Evolutionary conservation across 2,113 vertebrate genomes (phyloP).

Genomic region (Argyrosomus japonicus): DNA sequence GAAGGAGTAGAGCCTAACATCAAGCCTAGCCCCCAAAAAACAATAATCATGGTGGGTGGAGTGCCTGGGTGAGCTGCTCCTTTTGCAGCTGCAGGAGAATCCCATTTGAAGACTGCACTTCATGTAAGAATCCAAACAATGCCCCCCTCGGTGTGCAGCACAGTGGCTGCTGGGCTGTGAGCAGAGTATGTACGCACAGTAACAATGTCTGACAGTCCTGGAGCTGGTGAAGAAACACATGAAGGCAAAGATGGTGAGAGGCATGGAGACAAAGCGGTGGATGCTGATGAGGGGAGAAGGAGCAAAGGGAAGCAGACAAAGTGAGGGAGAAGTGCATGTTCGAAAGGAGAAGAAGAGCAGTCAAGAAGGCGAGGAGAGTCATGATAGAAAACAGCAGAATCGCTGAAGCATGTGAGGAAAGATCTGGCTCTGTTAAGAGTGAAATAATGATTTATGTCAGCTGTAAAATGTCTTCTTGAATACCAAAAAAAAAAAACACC

Average conservation of each 20-base stretch:
- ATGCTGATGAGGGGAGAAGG: neutral
- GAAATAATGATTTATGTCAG: neutral
- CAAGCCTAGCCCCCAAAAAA: slow-evolving; percentile 55
- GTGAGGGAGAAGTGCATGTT: neutral
- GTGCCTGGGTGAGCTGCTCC: slow-evolving; percentile 34
- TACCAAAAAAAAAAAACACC: neutral
- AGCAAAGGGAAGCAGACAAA: slow-evolving; percentile 1
- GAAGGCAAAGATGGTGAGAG: neutral
- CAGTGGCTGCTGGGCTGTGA: slow-evolving; percentile 35
- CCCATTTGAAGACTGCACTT: slow-evolving; percentile 57
- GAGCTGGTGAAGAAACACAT: slow-evolving; percentile 26
- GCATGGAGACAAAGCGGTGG: neutral
- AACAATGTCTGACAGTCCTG: slow-evolving; percentile 38
- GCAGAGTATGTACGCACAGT: slow-evolving; percentile 27
- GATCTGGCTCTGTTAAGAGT: neutral
- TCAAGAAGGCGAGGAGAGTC: neutral
- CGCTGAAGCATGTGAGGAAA: neutral
- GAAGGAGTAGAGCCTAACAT: slow-evolving; percentile 23
- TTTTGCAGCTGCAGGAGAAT: slow-evolving; percentile 53
- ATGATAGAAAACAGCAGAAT: neutral
- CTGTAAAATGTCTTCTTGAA: neutral
- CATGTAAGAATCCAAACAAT: slow-evolving; percentile 78
- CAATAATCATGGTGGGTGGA: slow-evolving; percentile 65
- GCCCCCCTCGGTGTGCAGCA: slow-evolving; percentile 59
- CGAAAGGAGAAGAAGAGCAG: neutral